These are phyloP conservation scores for Cacoxenus indagator DNA, from an alignment of 2,888 invertebrate genomes.

Conservation along the genomic window DNA sequence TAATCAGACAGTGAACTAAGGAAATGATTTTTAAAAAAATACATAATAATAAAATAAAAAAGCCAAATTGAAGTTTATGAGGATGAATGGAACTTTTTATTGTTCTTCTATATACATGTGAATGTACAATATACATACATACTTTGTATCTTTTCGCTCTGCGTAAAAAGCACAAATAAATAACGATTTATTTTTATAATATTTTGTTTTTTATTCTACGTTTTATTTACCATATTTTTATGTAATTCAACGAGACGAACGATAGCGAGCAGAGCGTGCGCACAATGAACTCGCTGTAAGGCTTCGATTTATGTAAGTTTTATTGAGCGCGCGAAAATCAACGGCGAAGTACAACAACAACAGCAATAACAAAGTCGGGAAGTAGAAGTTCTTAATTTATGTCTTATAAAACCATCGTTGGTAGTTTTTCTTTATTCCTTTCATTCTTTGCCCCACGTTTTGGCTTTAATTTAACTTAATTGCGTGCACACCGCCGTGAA, in stretches of 20 bases:
- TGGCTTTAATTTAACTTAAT: slow-evolving; percentile 21
- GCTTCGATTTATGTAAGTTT: slow-evolving; percentile 34
- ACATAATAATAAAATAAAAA: neutral
- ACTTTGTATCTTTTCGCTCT: slow-evolving; percentile 32
- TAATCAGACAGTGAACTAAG: slow-evolving; percentile 50
- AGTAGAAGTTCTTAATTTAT: slow-evolving; percentile 7
- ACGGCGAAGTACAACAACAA: neutral
- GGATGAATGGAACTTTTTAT: slow-evolving; percentile 59
- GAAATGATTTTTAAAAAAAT: slow-evolving; percentile 66
- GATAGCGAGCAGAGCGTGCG: neutral
- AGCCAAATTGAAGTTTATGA: slow-evolving; percentile 66
- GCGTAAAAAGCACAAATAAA: slow-evolving; percentile 31
- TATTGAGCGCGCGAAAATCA: slow-evolving; percentile 20
- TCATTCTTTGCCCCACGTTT: neutral
- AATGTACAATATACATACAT: no score
- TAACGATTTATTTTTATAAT: slow-evolving; percentile 53
- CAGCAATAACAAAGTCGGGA: neutral
- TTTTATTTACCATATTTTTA: slow-evolving; percentile 16
- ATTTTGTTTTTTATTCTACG: slow-evolving; percentile 17
- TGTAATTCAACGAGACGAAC: slow-evolving; percentile 51
- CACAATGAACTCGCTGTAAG: slow-evolving; percentile 32
- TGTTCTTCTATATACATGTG: slow-evolving; percentile 1
- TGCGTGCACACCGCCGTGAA: neutral
- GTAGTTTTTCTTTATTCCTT: neutral
- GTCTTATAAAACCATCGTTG: neutral